Conservation (phyloP, 53 echinoderm and acorn worm species). For the Holothuria scabra region DNA sequence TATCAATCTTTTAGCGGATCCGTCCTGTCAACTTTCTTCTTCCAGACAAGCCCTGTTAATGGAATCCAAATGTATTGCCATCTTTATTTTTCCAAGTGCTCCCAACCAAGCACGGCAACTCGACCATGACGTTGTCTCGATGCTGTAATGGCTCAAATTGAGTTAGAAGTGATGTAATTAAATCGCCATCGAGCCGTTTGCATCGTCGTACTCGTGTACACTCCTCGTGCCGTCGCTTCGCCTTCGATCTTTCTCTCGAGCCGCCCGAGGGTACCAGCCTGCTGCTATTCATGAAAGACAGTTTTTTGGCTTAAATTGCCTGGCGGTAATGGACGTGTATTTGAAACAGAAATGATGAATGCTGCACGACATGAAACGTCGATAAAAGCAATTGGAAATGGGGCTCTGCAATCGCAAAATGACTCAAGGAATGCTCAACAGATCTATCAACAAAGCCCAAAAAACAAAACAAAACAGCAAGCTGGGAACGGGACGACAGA, state of each 20-base stretch:
- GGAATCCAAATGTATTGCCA: conserved; percentile 45
- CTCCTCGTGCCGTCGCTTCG: conserved; percentile 36
- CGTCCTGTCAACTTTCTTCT: conserved; percentile 8
- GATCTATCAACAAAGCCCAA: conserved; percentile 36
- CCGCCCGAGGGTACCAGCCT: conserved; percentile 48
- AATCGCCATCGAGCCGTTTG: conserved; percentile 50
- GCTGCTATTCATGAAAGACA: conserved; percentile 33
- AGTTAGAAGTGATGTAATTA: conserved; percentile 60
- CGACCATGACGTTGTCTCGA: conserved; percentile 48
- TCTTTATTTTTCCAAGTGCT: conserved; percentile 47
- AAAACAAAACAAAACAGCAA: conserved; percentile 37
- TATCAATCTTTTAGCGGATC: conserved; percentile 40
- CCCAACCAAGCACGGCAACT: conserved; percentile 42
- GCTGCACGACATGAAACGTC: conserved; percentile 44
- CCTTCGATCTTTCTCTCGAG: conserved; percentile 45
- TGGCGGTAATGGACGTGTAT: conserved; percentile 53
- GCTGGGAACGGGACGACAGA: conserved; percentile 31
- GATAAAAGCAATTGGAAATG: conserved; percentile 55
- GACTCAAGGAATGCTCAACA: conserved; percentile 44
- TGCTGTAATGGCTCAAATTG: conserved; percentile 48
- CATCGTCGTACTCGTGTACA: conserved; percentile 43
- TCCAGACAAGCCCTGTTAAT: conserved; percentile 32
- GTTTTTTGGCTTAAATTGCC: conserved; percentile 47
- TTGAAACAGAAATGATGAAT: conserved; percentile 52
- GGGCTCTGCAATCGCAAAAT: conserved; percentile 48